A percentile compares a stretch with the other conserved stretches of the same genome.
Conservation (phyloP, 2,113 vertebrate genomes). For the Misgurnus anguillicaudatus region DNA sequence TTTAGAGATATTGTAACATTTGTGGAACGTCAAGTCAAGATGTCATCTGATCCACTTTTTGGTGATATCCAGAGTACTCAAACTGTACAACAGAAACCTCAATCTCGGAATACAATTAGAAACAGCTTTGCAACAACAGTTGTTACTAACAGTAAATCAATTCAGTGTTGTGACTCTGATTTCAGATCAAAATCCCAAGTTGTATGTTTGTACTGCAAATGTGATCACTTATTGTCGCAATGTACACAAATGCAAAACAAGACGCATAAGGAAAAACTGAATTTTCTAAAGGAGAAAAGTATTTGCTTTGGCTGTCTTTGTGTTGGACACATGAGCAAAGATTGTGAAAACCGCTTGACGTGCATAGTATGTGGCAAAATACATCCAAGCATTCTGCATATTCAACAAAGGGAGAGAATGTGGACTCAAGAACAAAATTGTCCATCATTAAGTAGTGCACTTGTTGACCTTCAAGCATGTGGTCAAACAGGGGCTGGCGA, state of each 20-base stretch:
- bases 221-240: not conserved
- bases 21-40: too few relatives aligned
- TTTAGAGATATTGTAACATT: slow-evolving; percentile 35
- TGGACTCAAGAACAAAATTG: not conserved
- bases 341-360: not conserved
- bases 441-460: not conserved
- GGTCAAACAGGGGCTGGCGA: slow-evolving; percentile 27
- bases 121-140: too few relatives aligned
- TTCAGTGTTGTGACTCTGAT: too few relatives aligned
- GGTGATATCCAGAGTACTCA: too few relatives aligned
- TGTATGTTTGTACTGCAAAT: too few relatives aligned
- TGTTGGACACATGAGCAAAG: slow-evolving; percentile 13
- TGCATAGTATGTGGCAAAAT: not conserved
- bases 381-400: not conserved
- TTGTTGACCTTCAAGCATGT: slow-evolving; percentile 17
- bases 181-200: too few relatives aligned
- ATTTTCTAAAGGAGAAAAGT: slow-evolving; percentile 12
- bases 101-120: too few relatives aligned
- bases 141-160: too few relatives aligned
- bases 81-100: too few relatives aligned
- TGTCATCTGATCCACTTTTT: too few relatives aligned
- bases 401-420: not conserved
- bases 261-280: not conserved
- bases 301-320: slow-evolving; percentile 28
- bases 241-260: slow-evolving; percentile 8